These are phyloP conservation scores for Albula goreensis DNA, from an alignment of 2,113 vertebrate species.

Conservation along the genomic window DNA sequence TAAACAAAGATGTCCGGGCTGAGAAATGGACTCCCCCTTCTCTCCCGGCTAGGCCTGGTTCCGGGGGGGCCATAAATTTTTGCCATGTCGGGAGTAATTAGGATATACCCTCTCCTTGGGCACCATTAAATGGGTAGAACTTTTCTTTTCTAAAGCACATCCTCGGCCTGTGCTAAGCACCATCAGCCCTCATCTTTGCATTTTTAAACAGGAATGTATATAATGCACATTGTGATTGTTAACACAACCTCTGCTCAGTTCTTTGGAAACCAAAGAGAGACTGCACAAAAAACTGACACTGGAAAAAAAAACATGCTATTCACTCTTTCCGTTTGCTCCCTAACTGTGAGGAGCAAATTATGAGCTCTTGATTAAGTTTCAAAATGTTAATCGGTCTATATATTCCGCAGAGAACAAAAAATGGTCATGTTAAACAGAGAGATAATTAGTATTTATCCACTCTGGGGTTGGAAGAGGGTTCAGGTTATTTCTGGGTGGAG, in stretches of 20 bases:
- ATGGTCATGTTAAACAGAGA: neutral
- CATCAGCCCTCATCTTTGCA: neutral
- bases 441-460: neutral
- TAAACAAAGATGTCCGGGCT: constrained; percentile 84
- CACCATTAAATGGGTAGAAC: neutral
- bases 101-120: constrained; percentile 2
- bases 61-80: constrained; percentile 45
- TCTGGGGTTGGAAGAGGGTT: neutral
- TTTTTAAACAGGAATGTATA: neutral
- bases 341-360: neutral
- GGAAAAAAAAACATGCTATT: neutral
- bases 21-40: constrained; percentile 70
- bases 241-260: neutral
- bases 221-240: neutral
- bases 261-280: neutral
- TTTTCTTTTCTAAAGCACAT: neutral
- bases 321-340: too few relatives aligned
- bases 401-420: neutral
- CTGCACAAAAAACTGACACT: neutral
- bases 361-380: neutral
- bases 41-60: constrained; percentile 54
- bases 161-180: neutral
- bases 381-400: neutral
- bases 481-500: neutral
- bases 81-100: constrained; percentile 32